These are phyloP conservation scores for Paramormyrops hopkinsi DNA, from an alignment of 2,797 vertebrate genomes.

Conservation along the genomic window DNA sequence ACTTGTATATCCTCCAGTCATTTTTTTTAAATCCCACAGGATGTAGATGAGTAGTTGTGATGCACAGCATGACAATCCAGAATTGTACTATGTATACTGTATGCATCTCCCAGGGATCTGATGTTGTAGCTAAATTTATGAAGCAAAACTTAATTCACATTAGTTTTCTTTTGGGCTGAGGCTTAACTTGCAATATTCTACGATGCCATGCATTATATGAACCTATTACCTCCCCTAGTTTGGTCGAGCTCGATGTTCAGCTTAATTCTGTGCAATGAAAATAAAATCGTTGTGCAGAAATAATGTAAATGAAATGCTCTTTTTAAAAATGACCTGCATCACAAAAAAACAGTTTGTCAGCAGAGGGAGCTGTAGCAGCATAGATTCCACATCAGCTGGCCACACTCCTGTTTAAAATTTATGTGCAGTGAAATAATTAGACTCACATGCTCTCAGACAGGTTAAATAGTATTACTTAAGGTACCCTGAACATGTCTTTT, in stretches of 20 bases:
- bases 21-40: background rate
- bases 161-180: background rate
- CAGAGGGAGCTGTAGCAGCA: constrained; percentile 40
- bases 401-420: background rate
- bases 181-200: background rate
- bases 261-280: background rate
- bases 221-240: background rate
- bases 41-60: background rate
- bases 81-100: background rate
- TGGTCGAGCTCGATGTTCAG: background rate
- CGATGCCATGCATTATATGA: background rate
- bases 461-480: constrained; percentile 4
- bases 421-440: constrained; percentile 22
- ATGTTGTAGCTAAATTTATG: background rate
- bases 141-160: background rate
- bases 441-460: constrained; percentile 3
- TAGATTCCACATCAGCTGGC: constrained; percentile 6
- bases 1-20: background rate
- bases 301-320: background rate
- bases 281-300: background rate
- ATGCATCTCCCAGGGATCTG: background rate
- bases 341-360: constrained; percentile 13
- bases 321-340: background rate
- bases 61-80: background rate
- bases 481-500: constrained; percentile 6